These are phyloP conservation scores for Agraylea sexmaculata DNA, from an alignment of 1,140 invertebrate species.

Conservation along the genomic window DNA sequence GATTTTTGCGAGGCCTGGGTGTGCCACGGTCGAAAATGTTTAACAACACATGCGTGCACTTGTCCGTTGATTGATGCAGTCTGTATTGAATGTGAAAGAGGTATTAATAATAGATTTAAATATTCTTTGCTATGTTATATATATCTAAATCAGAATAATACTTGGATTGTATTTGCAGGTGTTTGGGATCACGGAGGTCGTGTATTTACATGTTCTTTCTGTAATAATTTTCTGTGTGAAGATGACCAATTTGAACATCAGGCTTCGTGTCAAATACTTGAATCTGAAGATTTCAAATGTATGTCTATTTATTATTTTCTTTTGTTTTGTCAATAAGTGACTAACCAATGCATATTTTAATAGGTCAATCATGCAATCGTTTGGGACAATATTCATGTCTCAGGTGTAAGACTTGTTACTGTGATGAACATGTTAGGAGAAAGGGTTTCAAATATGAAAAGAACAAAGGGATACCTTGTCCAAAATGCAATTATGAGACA, in stretches of 20 bases:
- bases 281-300: conserved; percentile 91
- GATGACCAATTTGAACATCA: conserved; percentile 99
- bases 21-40: conserved; percentile 86
- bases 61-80: conserved; percentile 80
- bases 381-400: conserved; percentile 90
- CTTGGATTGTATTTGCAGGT: conserved; percentile 26
- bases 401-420: conserved; percentile 90
- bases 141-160: background rate
- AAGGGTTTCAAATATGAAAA: conserved; percentile 90
- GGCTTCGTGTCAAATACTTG: conserved; percentile 89
- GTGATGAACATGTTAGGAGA: conserved; percentile 88
- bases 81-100: conserved; percentile 83
- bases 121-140: background rate
- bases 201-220: conserved; percentile 89
- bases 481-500: conserved; percentile 87
- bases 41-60: conserved; percentile 82
- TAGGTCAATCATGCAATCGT: conserved; percentile 85
- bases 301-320: conserved; percentile 27
- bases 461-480: conserved; percentile 81
- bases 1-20: conserved; percentile 97
- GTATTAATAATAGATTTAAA: conserved; percentile 7
- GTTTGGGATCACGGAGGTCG: conserved; percentile 92
- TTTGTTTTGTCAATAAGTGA: background rate
- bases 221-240: conserved; percentile 83
- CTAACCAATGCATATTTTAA: conserved; percentile 18